phyloP scores from a whole-genome alignment of 1,140 invertebrate species.

The Papilio xuthus region DNA sequence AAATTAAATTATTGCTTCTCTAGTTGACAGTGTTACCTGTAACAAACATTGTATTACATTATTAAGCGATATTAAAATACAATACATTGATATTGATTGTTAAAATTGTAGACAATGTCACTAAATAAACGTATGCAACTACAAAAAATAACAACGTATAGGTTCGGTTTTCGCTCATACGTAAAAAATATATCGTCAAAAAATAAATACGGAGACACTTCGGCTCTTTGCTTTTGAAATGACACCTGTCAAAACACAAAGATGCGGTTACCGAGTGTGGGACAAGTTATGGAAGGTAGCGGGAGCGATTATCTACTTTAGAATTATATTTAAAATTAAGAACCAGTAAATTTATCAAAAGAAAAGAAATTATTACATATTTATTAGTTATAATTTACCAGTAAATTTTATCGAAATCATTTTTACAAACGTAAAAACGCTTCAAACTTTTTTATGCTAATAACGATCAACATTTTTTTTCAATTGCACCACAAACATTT shows the following conservation, averaged over 20 bases:
- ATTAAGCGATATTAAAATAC: background rate
- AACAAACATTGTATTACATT: background rate
- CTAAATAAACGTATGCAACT: too few relatives aligned
- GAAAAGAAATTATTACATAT: background rate
- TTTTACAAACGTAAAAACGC: background rate
- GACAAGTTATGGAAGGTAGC: slow-evolving; percentile 40
- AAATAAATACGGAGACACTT: slow-evolving; percentile 46
- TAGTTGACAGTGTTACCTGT: background rate
- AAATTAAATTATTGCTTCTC: background rate
- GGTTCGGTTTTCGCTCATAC: slow-evolving; percentile 13
- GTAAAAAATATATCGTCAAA: slow-evolving; percentile 39
- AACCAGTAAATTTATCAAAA: too few relatives aligned
- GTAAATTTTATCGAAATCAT: background rate
- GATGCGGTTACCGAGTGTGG: slow-evolving; percentile 19
- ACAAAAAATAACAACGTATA: background rate
- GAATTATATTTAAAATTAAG: background rate
- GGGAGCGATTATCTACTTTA: background rate
- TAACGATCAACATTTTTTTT: background rate
- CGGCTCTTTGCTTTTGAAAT: slow-evolving; percentile 47
- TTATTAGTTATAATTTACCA: too few relatives aligned
- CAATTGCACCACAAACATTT: background rate
- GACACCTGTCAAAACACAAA: slow-evolving; percentile 62
- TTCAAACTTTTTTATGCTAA: background rate
- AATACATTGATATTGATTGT: too few relatives aligned
- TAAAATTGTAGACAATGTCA: too few relatives aligned